Percentiles rank a stretch among this genome's conserved stretches.
Conservation (phyloP, 2,888 invertebrate species). For the Lacanobia oleracea region DNA sequence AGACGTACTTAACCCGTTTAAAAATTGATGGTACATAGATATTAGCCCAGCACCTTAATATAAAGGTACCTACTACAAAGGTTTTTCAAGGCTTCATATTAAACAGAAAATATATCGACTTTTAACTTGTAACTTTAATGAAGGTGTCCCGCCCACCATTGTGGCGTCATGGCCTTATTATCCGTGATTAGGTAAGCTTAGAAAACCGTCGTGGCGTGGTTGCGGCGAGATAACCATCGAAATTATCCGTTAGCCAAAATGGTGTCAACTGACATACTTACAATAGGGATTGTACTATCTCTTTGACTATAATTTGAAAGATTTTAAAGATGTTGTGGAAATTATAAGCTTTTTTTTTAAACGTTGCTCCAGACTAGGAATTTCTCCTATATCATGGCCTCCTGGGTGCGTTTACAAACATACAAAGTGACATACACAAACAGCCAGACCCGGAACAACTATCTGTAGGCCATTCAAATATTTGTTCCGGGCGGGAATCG, state of each 20-base stretch:
- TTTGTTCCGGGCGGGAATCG: too few relatives aligned
- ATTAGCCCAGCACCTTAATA: neutral
- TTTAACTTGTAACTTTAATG: neutral
- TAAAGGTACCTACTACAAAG: neutral
- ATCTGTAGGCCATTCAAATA: too few relatives aligned
- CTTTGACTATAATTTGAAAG: neutral
- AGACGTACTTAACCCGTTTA: too few relatives aligned
- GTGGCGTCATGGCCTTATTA: constrained; percentile 43
- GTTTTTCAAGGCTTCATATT: neutral
- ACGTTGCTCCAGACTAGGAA: too few relatives aligned
- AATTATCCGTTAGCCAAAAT: constrained; percentile 50
- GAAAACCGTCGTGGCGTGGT: constrained; percentile 29
- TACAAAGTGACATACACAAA: too few relatives aligned
- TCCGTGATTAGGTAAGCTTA: constrained; percentile 44
- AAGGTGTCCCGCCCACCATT: constrained; percentile 48
- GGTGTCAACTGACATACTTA: constrained; percentile 31
- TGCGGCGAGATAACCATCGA: constrained; percentile 39
- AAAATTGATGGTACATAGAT: too few relatives aligned
- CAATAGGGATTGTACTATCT: neutral
- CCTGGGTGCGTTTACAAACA: too few relatives aligned
- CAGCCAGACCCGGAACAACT: too few relatives aligned
- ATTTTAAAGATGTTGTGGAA: too few relatives aligned
- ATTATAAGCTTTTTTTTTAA: too few relatives aligned
- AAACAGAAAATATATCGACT: constrained; percentile 6
- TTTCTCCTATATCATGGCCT: too few relatives aligned